Percentiles rank a stretch among this genome's conserved stretches.
Conservation (phyloP, 2,888 invertebrate species). For the Peribatodes rhomboidaria region DNA sequence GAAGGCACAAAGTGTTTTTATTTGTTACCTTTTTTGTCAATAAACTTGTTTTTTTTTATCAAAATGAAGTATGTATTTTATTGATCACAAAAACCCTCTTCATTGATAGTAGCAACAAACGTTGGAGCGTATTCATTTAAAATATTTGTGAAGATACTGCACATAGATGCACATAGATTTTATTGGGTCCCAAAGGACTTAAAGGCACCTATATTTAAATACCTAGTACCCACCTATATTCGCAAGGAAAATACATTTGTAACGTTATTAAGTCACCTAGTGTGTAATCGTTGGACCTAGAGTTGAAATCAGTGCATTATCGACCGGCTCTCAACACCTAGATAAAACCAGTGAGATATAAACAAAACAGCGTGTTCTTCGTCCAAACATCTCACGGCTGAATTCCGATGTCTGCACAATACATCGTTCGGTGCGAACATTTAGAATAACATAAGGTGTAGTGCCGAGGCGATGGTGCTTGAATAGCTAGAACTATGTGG, state of each 20-base stretch:
- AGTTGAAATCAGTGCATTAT: conserved; percentile 9
- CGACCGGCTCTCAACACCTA: conserved; percentile 1
- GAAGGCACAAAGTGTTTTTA: not conserved
- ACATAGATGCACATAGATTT: too few species aligned
- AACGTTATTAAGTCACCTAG: not conserved
- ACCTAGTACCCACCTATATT: too few species aligned
- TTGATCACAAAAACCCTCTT: not conserved
- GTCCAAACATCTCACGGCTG: conserved; percentile 24
- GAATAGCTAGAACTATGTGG: not conserved
- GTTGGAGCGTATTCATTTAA: too few species aligned
- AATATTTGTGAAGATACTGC: too few species aligned
- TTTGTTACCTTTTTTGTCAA: not conserved
- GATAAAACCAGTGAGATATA: conserved; percentile 10
- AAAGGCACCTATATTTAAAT: too few species aligned
- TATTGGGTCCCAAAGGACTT: too few species aligned
- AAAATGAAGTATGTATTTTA: not conserved
- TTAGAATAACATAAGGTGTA: not conserved
- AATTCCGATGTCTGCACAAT: conserved; percentile 15
- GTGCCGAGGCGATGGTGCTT: conserved; percentile 15
- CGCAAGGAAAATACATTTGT: too few species aligned
- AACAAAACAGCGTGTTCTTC: conserved; percentile 24
- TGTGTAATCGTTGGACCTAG: not conserved
- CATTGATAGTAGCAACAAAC: too few species aligned
- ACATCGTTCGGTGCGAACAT: conserved; percentile 13
- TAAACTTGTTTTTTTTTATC: not conserved